A percentile compares a stretch with the other conserved stretches of the same genome.
Evolutionary conservation across 2,888 invertebrate species (phyloP).

Genomic region (Ormyrus rosae): DNA sequence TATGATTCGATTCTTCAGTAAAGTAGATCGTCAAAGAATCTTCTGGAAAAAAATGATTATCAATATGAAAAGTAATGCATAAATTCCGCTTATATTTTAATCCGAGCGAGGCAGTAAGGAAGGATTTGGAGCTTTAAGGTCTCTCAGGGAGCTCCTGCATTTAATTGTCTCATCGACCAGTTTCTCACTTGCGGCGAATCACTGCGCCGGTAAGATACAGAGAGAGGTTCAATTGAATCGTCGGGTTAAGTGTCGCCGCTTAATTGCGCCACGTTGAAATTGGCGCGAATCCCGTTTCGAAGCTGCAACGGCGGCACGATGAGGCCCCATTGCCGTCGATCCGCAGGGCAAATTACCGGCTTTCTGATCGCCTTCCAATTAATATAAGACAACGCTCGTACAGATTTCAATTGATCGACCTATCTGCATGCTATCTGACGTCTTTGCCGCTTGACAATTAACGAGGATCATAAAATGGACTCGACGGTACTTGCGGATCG

Average conservation of each 20-base stretch:
- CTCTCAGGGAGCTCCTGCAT: not conserved
- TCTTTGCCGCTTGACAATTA: not conserved
- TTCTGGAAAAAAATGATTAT: no score
- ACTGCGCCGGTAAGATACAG: slow-evolving; percentile 5
- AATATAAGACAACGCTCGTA: slow-evolving; percentile 11
- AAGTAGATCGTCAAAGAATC: no score
- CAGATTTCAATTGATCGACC: slow-evolving; percentile 25
- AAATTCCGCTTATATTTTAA: no score
- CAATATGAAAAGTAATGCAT: no score
- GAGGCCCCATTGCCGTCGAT: not conserved
- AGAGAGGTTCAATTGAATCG: slow-evolving; percentile 40
- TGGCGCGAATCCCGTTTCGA: slow-evolving; percentile 18
- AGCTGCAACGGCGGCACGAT: slow-evolving; percentile 8
- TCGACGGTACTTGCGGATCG: no score
- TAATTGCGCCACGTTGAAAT: slow-evolving; percentile 46
- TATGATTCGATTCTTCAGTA: no score
- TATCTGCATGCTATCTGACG: slow-evolving; percentile 5
- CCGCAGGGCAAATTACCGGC: slow-evolving; percentile 22
- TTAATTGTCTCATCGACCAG: slow-evolving; percentile 37
- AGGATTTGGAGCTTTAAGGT: not conserved
- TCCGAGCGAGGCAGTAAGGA: no score
- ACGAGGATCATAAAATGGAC: no score
- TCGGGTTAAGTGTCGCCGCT: slow-evolving; percentile 43
- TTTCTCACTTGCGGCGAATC: slow-evolving; percentile 5
- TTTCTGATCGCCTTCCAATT: slow-evolving; percentile 32